A percentile compares a stretch with the other conserved stretches of the same genome.
phyloP scores from a whole-genome alignment of 2,113 vertebrate species.

The Plecotus auritus region DNA sequence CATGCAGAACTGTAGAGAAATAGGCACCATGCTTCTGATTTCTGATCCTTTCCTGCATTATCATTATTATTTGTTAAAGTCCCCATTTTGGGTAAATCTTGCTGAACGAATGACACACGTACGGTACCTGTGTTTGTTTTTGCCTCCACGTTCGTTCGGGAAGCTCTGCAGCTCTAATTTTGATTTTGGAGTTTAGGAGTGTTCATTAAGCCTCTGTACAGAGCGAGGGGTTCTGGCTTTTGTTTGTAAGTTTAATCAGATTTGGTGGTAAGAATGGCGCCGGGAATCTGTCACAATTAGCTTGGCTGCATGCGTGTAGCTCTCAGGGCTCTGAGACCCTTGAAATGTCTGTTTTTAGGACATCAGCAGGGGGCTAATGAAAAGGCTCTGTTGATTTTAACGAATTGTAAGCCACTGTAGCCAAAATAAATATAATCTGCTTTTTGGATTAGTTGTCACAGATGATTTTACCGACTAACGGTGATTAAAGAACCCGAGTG shows the following conservation, averaged over 20 bases:
- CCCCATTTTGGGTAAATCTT: slow-evolving; percentile 48
- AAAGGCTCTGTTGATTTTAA: slow-evolving; percentile 98
- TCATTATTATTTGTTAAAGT: background rate
- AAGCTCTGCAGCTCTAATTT: slow-evolving; percentile 57
- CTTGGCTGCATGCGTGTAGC: slow-evolving; percentile 81
- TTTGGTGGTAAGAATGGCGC: slow-evolving; percentile 78
- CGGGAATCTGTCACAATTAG: slow-evolving; percentile 73
- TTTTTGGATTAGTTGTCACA: slow-evolving; percentile 96
- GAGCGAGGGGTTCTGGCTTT: slow-evolving; percentile 71
- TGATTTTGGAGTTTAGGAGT: slow-evolving; percentile 74
- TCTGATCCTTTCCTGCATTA: slow-evolving; percentile 49
- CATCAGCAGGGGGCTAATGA: slow-evolving; percentile 98
- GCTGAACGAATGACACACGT: slow-evolving; percentile 44
- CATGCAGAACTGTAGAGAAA: slow-evolving; percentile 14
- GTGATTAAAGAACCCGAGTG: slow-evolving; percentile 89
- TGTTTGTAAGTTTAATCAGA: slow-evolving; percentile 79
- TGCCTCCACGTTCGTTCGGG: slow-evolving; percentile 53
- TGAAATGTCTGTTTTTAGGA: slow-evolving; percentile 92
- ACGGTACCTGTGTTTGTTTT: slow-evolving; percentile 56
- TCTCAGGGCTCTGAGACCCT: slow-evolving; percentile 85
- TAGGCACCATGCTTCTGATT: background rate
- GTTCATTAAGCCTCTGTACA: slow-evolving; percentile 76
- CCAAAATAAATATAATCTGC: slow-evolving; percentile 99
- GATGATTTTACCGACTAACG: slow-evolving; percentile 91
- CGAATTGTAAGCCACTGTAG: slow-evolving; percentile 94